Conservation (phyloP, 1,140 invertebrate genomes). For the Drusus annulatus region DNA sequence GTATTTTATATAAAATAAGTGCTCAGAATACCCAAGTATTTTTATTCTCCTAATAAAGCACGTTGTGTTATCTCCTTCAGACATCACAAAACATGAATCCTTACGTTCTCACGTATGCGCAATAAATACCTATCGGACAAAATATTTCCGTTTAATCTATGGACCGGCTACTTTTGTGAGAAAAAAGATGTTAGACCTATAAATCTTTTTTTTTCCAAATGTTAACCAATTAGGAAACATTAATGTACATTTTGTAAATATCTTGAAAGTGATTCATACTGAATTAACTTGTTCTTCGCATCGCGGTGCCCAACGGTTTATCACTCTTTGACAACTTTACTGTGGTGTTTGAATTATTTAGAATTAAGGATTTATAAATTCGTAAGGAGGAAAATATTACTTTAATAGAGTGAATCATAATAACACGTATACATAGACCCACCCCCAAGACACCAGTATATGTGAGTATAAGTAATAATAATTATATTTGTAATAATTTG, state of each 20-base stretch:
- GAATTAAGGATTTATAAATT: no score
- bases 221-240: constrained; percentile 29
- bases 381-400: no score
- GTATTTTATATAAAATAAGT: neutral
- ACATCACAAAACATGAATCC: no score
- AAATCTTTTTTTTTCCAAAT: constrained; percentile 14
- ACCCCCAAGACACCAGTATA: no score
- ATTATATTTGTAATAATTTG: no score
- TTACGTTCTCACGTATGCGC: neutral
- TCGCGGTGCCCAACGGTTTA: neutral
- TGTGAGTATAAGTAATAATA: no score
- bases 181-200: constrained; percentile 11
- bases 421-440: no score
- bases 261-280: neutral
- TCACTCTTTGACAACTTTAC: no score
- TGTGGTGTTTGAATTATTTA: no score
- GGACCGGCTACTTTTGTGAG: constrained; percentile 31
- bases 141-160: constrained; percentile 11
- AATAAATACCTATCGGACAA: constrained; percentile 11
- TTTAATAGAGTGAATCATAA: no score
- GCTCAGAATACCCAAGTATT: neutral
- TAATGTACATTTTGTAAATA: constrained; percentile 11
- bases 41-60: constrained; percentile 11
- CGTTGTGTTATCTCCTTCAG: neutral
- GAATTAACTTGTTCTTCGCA: neutral